These are phyloP conservation scores for Chymomyza fuscimana DNA, from an alignment of 2,888 invertebrate genomes.

Conservation along the genomic window DNA sequence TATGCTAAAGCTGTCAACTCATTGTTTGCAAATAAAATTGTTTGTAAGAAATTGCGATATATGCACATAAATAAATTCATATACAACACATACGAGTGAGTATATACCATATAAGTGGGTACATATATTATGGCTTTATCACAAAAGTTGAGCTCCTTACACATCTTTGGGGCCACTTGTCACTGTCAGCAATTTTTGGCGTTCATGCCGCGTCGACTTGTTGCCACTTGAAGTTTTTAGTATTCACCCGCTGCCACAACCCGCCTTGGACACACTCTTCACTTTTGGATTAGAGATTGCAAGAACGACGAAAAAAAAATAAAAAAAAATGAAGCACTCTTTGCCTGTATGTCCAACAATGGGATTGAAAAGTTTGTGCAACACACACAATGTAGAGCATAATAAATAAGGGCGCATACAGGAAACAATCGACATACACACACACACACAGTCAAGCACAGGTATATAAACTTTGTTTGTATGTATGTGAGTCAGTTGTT, in stretches of 20 bases:
- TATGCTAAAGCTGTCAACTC: neutral
- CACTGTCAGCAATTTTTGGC: neutral
- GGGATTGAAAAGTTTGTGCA: neutral
- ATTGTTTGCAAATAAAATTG: neutral
- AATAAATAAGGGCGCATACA: neutral
- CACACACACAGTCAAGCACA: no score
- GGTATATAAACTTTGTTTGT: no score
- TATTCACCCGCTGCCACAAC: neutral
- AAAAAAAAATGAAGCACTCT: neutral
- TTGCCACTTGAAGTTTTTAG: neutral
- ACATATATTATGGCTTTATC: neutral
- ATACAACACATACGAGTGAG: neutral
- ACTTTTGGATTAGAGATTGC: neutral
- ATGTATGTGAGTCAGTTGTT: no score
- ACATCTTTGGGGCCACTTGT: neutral
- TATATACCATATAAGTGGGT: neutral
- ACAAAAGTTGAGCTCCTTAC: neutral
- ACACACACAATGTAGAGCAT: neutral
- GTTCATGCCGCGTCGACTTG: neutral
- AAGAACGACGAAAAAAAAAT: neutral
- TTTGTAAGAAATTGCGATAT: neutral
- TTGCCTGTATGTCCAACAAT: neutral
- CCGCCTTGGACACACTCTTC: neutral
- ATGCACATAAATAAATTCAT: neutral
- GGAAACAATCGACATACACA: neutral